Percentiles rank a stretch among this genome's conserved stretches.
These are phyloP conservation scores for Perizoma flavofasciatum DNA, from an alignment of 2,888 invertebrate species.

Conservation along the genomic window DNA sequence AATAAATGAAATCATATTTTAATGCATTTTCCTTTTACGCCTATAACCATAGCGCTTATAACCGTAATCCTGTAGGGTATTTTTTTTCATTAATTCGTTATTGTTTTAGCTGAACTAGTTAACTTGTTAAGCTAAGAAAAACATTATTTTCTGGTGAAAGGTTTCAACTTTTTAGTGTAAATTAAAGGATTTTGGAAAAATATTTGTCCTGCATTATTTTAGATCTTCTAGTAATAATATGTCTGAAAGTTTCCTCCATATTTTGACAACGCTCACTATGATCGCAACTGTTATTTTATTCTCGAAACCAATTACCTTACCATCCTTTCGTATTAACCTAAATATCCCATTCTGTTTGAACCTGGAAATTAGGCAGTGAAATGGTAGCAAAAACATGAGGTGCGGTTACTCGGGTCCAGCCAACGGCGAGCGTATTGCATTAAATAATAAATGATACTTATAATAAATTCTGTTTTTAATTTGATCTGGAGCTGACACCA, in stretches of 20 bases:
- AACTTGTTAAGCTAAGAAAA: no score
- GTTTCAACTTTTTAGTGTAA: not conserved
- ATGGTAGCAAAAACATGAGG: slow-evolving; percentile 67
- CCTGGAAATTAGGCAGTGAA: slow-evolving; percentile 63
- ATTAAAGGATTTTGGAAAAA: not conserved
- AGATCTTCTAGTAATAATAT: slow-evolving; percentile 1
- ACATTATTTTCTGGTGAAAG: no score
- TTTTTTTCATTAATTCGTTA: no score
- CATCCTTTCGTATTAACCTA: slow-evolving; percentile 66
- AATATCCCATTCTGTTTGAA: slow-evolving; percentile 77
- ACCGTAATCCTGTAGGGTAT: no score
- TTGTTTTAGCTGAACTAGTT: no score
- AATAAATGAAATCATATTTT: slow-evolving; percentile 2
- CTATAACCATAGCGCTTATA: no score
- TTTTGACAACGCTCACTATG: slow-evolving; percentile 18
- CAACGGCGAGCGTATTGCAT: slow-evolving; percentile 60
- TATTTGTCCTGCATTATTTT: not conserved
- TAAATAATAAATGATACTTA: slow-evolving; percentile 77
- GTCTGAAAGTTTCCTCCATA: not conserved
- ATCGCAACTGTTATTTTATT: slow-evolving; percentile 47
- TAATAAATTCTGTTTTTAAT: slow-evolving; percentile 82
- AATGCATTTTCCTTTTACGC: not conserved
- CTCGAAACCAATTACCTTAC: slow-evolving; percentile 60
- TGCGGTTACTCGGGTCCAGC: slow-evolving; percentile 60
- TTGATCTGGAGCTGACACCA: slow-evolving; percentile 62